These are phyloP conservation scores for Tenthredo distinguenda DNA, from an alignment of 2,888 invertebrate species.

Conservation along the genomic window DNA sequence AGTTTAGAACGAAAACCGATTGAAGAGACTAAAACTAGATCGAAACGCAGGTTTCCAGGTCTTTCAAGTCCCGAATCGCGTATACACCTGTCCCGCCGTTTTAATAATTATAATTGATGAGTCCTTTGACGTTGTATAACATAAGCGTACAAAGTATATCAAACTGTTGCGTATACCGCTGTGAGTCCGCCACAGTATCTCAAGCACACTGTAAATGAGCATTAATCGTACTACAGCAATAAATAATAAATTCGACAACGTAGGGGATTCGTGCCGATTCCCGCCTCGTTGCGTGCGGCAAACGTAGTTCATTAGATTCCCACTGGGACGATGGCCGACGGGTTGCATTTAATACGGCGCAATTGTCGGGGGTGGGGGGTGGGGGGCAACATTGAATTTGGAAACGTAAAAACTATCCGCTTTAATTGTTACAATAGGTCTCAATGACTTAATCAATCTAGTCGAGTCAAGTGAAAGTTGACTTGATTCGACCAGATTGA, in stretches of 20 bases:
- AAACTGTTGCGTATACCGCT: background rate
- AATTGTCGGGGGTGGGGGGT: background rate
- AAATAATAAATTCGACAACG: constrained; percentile 1
- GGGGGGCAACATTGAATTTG: background rate
- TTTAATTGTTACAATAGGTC: background rate
- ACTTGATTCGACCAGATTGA: no score
- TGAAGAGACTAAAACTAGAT: background rate
- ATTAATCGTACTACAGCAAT: background rate
- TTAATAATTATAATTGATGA: background rate
- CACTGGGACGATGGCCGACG: background rate
- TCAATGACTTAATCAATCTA: no score
- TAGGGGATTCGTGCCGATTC: background rate
- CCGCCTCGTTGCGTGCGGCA: background rate
- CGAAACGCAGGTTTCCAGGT: background rate
- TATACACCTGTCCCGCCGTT: background rate
- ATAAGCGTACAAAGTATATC: background rate
- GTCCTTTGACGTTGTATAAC: background rate
- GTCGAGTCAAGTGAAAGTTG: no score
- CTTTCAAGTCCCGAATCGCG: background rate
- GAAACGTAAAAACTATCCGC: background rate
- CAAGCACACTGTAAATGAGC: background rate
- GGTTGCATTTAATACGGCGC: constrained; percentile 31
- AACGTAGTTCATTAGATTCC: constrained; percentile 3
- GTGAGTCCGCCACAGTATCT: background rate
- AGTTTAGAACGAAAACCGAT: background rate